phyloP scores from a whole-genome alignment of 2,113 vertebrate genomes.

The Charadrius vociferus region DNA sequence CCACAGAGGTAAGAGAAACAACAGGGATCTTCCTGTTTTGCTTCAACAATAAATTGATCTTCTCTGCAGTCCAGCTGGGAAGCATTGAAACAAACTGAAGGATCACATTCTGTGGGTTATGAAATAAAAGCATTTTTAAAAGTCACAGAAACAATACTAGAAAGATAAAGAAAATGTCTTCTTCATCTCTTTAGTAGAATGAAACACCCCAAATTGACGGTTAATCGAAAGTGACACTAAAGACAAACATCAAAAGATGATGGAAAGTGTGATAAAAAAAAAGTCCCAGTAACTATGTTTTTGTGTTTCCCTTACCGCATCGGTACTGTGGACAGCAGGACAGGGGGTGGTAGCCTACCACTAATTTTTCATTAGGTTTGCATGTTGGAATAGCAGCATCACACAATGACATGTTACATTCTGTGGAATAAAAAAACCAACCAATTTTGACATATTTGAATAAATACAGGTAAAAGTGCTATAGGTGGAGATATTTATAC shows the following conservation, averaged over 20 bases:
- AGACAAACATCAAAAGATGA: background rate
- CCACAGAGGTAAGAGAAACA: constrained; percentile 93
- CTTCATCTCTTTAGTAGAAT: background rate
- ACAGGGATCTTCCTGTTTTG: constrained; percentile 85
- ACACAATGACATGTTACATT: constrained; percentile 92
- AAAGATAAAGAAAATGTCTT: background rate
- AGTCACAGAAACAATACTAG: background rate
- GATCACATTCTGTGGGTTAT: constrained; percentile 87
- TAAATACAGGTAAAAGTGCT: background rate
- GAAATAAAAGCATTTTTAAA: background rate
- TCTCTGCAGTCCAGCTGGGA: constrained; percentile 84
- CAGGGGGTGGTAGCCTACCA: constrained; percentile 81
- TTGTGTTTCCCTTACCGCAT: constrained; percentile 83
- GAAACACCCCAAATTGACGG: background rate
- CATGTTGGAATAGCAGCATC: constrained; percentile 82
- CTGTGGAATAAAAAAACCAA: constrained; percentile 66
- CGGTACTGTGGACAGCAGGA: constrained; percentile 94
- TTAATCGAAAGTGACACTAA: background rate
- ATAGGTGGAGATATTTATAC: background rate
- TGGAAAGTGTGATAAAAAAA: background rate
- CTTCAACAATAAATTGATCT: constrained; percentile 92
- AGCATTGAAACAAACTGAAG: constrained; percentile 80
- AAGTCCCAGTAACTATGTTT: background rate
- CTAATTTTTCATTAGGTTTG: constrained; percentile 82
- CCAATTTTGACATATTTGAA: background rate